These are phyloP conservation scores for Rhegmatorhina hoffmannsi DNA, from an alignment of 2,113 vertebrate species.

Conservation along the genomic window DNA sequence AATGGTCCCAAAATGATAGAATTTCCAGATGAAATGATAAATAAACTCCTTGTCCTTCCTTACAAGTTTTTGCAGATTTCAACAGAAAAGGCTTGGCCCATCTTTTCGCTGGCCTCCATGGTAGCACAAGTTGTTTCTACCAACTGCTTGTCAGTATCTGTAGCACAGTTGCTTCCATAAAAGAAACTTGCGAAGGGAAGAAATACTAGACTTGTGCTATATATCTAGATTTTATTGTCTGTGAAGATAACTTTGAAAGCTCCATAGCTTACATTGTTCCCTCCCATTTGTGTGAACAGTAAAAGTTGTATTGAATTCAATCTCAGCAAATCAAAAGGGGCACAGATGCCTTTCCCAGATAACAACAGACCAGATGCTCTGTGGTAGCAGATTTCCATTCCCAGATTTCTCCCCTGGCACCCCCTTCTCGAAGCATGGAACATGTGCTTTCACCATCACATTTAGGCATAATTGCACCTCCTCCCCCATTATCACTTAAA, in stretches of 20 bases:
- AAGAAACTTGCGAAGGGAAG: background rate
- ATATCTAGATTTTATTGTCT: background rate
- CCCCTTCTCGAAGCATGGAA: background rate
- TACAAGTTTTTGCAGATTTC: background rate
- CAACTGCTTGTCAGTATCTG: constrained; percentile 31
- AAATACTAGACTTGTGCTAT: background rate
- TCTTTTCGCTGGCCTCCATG: background rate
- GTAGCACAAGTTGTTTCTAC: constrained; percentile 21
- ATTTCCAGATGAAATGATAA: constrained; percentile 1
- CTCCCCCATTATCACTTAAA: rapidly evolving
- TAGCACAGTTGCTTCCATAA: constrained; percentile 22
- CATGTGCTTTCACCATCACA: rapidly evolving
- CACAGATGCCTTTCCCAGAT: background rate
- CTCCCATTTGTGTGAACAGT: background rate
- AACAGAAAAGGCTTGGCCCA: background rate
- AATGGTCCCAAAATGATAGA: background rate
- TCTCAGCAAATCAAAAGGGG: background rate
- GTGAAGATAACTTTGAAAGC: background rate
- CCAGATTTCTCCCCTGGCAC: background rate
- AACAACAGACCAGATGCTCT: background rate
- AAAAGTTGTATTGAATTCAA: background rate
- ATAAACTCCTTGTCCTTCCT: background rate
- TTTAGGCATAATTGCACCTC: background rate
- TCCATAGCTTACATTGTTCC: background rate
- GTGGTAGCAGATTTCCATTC: background rate